Conservation (phyloP, 2,888 invertebrate genomes). For the Ferrisia virgata region DNA sequence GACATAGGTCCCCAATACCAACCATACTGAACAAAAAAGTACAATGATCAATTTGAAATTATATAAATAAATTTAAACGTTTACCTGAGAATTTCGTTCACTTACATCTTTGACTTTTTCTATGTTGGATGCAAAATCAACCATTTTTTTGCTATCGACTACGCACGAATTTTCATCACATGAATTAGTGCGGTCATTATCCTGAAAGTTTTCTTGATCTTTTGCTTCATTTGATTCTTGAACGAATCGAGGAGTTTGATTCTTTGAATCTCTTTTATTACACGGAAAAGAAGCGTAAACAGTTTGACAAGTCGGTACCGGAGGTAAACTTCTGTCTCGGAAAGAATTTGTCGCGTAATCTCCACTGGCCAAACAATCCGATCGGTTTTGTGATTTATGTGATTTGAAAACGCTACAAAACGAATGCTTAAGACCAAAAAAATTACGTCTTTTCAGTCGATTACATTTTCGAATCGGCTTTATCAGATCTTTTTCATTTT, state of each 20-base stretch:
- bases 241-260: slow-evolving; percentile 40
- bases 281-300: background rate
- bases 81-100: slow-evolving; percentile 49
- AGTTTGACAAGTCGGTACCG: slow-evolving; percentile 56
- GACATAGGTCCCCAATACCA: slow-evolving; percentile 96
- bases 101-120: slow-evolving; percentile 91
- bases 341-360: slow-evolving; percentile 52
- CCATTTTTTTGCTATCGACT: slow-evolving; percentile 56
- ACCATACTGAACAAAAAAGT: slow-evolving; percentile 65
- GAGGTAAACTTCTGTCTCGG: slow-evolving; percentile 66
- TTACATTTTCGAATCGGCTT: slow-evolving; percentile 31
- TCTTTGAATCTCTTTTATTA: background rate
- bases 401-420: slow-evolving; percentile 81
- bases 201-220: slow-evolving; percentile 46
- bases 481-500: slow-evolving; percentile 7
- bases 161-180: slow-evolving; percentile 51
- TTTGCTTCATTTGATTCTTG: slow-evolving; percentile 47
- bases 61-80: too few species aligned
- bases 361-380: background rate
- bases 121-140: slow-evolving; percentile 87
- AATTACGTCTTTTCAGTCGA: slow-evolving; percentile 37
- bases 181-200: slow-evolving; percentile 52
- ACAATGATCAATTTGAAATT: too few species aligned
- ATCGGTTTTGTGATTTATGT: slow-evolving; percentile 51
- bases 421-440: slow-evolving; percentile 72